Conservation (phyloP, 2,113 vertebrate species). For the Tretioscincus oriximinensis region DNA sequence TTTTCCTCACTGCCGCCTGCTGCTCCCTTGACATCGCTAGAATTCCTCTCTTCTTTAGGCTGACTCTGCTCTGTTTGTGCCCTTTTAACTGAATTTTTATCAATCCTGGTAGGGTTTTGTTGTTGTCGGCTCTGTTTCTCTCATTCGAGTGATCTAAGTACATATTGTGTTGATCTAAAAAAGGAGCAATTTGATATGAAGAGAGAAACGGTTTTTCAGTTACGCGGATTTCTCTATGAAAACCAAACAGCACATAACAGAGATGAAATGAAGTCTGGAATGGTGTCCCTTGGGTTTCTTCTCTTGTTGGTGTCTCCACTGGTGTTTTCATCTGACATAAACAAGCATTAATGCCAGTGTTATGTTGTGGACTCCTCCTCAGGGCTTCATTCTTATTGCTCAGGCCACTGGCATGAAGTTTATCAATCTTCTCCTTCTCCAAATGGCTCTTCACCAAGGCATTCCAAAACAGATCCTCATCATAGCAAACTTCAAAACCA, state of each 20-base stretch:
- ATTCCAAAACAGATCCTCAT: conserved; percentile 33
- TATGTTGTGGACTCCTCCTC: conserved; percentile 40
- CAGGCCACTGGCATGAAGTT: conserved; percentile 22
- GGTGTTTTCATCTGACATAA: conserved; percentile 38
- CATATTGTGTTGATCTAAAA: conserved; percentile 30
- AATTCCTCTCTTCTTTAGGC: conserved; percentile 34
- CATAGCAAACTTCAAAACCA: not conserved
- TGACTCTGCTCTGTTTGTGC: conserved; percentile 22
- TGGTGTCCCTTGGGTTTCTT: conserved; percentile 32
- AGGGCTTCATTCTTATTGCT: conserved; percentile 38
- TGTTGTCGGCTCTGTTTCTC: conserved; percentile 20
- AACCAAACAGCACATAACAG: accelerated
- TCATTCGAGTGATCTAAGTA: conserved; percentile 38
- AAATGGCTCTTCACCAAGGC: conserved; percentile 26
- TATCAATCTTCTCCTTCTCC: conserved; percentile 12
- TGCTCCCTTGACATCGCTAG: conserved; percentile 61
- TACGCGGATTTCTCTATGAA: not conserved
- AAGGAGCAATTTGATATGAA: not conserved
- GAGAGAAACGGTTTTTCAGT: not conserved
- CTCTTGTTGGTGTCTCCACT: conserved; percentile 43
- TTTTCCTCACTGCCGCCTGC: conserved; percentile 58
- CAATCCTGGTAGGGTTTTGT: conserved; percentile 55
- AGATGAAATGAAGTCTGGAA: conserved; percentile 36
- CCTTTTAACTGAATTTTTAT: conserved; percentile 55
- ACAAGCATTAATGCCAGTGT: conserved; percentile 36